Evolutionary conservation across 2,113 vertebrate genomes (phyloP).

Genomic region (Fukomys damarensis): DNA sequence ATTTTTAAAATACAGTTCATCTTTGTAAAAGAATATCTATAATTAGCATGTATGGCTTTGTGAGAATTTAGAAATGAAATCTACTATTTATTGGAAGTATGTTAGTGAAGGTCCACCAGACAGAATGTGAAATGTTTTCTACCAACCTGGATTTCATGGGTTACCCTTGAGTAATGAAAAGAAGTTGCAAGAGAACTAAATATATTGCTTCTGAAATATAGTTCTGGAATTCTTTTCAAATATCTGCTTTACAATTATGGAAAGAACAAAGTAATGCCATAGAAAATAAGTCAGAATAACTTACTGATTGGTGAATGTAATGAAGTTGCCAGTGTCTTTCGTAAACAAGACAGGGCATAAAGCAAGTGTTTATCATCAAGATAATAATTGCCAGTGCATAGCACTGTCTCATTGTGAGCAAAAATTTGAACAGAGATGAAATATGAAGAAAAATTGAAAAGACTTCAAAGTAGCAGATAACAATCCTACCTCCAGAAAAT

Average conservation of each 20-base stretch:
- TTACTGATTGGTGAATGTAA: not conserved
- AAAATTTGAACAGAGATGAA: not conserved
- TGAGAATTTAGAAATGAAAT: conserved; percentile 30
- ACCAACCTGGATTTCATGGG: not conserved
- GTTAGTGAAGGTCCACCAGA: not conserved
- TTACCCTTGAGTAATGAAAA: conserved; percentile 29
- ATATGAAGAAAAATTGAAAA: conserved; percentile 40
- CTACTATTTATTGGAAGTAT: not conserved
- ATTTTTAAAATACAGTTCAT: not conserved
- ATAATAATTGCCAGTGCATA: not conserved
- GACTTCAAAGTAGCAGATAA: not conserved
- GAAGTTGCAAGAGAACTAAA: conserved; percentile 15
- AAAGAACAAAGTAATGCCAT: not conserved
- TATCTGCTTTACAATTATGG: conserved; percentile 10
- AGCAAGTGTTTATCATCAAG: not conserved
- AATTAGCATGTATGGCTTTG: not conserved
- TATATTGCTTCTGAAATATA: conserved; percentile 40
- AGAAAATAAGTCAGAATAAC: not conserved
- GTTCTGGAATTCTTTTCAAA: conserved; percentile 27
- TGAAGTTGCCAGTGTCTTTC: not conserved
- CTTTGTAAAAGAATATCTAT: conserved; percentile 47
- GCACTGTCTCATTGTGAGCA: not conserved
- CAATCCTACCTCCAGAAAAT: not conserved
- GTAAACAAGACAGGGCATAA: not conserved
- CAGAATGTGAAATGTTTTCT: conserved; percentile 12